A percentile compares a stretch with the other conserved stretches of the same genome.
These are phyloP conservation scores for Peromyscus nudipes DNA, from an alignment of 2,797 vertebrate species.

Conservation along the genomic window DNA sequence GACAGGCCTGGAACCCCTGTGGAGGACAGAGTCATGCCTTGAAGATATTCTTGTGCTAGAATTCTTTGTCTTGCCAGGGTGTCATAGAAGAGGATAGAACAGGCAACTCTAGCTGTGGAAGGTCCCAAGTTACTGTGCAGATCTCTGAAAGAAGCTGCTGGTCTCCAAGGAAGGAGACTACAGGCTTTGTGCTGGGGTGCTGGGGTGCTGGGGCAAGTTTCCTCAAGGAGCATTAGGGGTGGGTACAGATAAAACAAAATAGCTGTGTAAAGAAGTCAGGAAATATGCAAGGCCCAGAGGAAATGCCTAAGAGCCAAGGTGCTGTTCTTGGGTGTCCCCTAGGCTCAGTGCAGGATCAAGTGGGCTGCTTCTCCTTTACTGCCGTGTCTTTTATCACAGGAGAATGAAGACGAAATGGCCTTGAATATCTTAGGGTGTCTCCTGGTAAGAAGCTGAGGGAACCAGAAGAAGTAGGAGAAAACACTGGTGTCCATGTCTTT, in stretches of 20 bases:
- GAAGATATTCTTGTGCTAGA: background rate
- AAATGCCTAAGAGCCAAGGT: background rate
- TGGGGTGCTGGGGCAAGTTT: too few species aligned
- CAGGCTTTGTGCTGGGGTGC: background rate
- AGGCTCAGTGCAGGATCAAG: too few species aligned
- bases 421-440: background rate
- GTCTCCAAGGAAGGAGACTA: background rate
- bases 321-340: background rate
- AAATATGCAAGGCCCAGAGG: background rate
- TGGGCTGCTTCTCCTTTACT: background rate
- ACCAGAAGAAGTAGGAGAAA: background rate
- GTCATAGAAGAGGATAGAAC: background rate
- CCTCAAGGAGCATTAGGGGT: background rate
- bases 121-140: rapidly evolving
- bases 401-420: background rate
- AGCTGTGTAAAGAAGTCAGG: background rate
- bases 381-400: background rate
- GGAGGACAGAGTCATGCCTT: background rate
- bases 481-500: background rate
- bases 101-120: too few species aligned
- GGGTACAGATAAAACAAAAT: background rate
- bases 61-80: background rate
- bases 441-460: background rate
- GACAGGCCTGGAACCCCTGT: background rate
- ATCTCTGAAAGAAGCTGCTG: background rate